phyloP scores from a whole-genome alignment of 2,113 vertebrate species.

The Lasiurus borealis region DNA sequence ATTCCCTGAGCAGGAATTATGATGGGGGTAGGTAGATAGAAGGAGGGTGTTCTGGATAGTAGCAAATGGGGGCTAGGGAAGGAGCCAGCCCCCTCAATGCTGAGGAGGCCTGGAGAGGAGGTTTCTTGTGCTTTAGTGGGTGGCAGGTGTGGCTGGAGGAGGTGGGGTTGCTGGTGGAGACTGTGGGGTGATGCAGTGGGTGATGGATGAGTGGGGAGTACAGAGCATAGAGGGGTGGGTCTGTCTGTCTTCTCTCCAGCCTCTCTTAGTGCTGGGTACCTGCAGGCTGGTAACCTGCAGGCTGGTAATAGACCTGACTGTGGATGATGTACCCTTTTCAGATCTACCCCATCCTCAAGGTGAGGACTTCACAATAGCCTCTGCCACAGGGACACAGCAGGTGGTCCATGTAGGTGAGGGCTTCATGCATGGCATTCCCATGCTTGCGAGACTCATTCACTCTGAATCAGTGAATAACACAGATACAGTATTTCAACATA shows the following conservation, averaged over 20 bases:
- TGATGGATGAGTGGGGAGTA: background rate
- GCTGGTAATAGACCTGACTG: rapidly evolving
- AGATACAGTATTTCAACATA: background rate
- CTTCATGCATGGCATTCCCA: background rate
- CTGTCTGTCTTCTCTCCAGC: background rate
- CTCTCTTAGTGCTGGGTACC: too few relatives aligned
- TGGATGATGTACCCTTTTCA: background rate
- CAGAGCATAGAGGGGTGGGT: background rate
- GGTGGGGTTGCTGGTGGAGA: background rate
- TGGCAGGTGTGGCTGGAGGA: background rate
- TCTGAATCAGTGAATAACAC: background rate
- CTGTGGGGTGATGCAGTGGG: rapidly evolving
- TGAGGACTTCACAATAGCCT: background rate
- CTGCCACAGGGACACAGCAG: background rate
- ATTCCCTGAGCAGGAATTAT: background rate
- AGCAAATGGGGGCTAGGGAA: background rate
- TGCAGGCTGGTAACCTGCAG: too few relatives aligned
- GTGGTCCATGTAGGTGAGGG: background rate
- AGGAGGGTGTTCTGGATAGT: background rate
- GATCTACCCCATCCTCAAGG: background rate
- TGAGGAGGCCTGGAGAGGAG: background rate
- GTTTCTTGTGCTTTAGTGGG: background rate
- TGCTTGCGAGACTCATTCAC: background rate
- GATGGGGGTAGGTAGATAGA: background rate
- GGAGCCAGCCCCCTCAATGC: background rate